phyloP scores from a whole-genome alignment of 2,888 invertebrate genomes.

The Antitype chi region DNA sequence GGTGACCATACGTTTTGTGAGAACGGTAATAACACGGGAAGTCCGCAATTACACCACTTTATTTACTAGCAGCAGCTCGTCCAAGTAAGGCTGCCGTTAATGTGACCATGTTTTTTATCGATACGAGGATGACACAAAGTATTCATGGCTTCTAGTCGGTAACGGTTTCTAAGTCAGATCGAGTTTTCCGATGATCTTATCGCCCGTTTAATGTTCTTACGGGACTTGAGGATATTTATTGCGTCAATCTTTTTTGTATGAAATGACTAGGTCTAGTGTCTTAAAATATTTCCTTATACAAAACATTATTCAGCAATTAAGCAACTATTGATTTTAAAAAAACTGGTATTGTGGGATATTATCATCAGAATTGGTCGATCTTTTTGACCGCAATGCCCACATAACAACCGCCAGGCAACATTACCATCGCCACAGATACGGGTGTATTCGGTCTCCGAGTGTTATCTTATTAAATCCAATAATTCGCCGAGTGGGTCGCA shows the following conservation, averaged over 20 bases:
- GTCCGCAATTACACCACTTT: slow-evolving; percentile 74
- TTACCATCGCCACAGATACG: slow-evolving; percentile 67
- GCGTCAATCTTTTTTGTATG: not conserved
- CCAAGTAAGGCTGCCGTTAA: slow-evolving; percentile 58
- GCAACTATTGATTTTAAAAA: not conserved
- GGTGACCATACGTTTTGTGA: slow-evolving; percentile 67
- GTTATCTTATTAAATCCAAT: slow-evolving; percentile 84
- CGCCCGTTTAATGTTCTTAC: slow-evolving; percentile 44
- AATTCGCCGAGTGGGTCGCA: slow-evolving; percentile 80
- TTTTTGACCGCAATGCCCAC: slow-evolving; percentile 21
- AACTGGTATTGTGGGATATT: not conserved
- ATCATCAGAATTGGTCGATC: not conserved
- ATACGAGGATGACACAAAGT: slow-evolving; percentile 49
- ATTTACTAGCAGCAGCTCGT: slow-evolving; percentile 59
- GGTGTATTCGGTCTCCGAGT: slow-evolving; percentile 75
- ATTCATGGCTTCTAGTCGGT: slow-evolving; percentile 52
- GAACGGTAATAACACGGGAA: slow-evolving; percentile 77
- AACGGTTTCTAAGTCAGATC: slow-evolving; percentile 57
- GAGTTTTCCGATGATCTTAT: slow-evolving; percentile 50
- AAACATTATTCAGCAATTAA: not conserved
- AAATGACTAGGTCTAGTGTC: not conserved
- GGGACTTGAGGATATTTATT: slow-evolving; percentile 43
- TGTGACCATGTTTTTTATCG: slow-evolving; percentile 62
- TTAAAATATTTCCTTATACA: not conserved
- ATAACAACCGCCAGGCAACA: slow-evolving; percentile 19